These are phyloP conservation scores for Leucophenga varia DNA, from an alignment of 1,140 invertebrate genomes.

Conservation along the genomic window DNA sequence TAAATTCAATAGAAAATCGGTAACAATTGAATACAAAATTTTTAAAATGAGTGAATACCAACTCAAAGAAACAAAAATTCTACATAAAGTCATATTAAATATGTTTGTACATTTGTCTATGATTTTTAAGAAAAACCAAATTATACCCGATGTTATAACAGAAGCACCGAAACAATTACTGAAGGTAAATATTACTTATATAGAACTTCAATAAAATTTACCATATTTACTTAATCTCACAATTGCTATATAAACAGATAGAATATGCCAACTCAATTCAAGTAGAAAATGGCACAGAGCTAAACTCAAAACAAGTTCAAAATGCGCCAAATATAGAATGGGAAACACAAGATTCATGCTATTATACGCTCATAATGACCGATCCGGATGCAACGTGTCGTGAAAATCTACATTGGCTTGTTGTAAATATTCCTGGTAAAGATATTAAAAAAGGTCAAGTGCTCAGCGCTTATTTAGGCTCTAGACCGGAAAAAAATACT, in stretches of 20 bases:
- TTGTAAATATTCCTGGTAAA: constrained; percentile 82
- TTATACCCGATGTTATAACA: constrained; percentile 27
- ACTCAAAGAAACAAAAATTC: too few relatives aligned
- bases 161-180: constrained; percentile 16
- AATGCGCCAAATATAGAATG: constrained; percentile 66
- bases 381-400: constrained; percentile 64
- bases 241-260: too few relatives aligned
- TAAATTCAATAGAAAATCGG: constrained; percentile 18
- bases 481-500: constrained; percentile 78
- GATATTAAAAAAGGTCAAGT: constrained; percentile 71
- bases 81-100: too few relatives aligned
- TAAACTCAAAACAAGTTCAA: constrained; percentile 69
- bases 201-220: too few relatives aligned
- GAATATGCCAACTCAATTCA: constrained; percentile 60
- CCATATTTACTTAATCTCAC: too few relatives aligned
- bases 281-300: constrained; percentile 65
- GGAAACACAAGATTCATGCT: constrained; percentile 60
- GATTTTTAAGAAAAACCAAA: constrained; percentile 27
- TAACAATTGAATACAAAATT: too few relatives aligned
- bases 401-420: constrained; percentile 89
- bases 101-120: too few relatives aligned
- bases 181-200: too few relatives aligned
- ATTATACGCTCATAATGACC: constrained; percentile 73
- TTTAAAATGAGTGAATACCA: too few relatives aligned
- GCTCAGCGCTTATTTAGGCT: constrained; percentile 80